Percentiles rank a stretch among this genome's conserved stretches.
phyloP scores from a whole-genome alignment of 2,113 vertebrate genomes.

The Geococcyx californianus region DNA sequence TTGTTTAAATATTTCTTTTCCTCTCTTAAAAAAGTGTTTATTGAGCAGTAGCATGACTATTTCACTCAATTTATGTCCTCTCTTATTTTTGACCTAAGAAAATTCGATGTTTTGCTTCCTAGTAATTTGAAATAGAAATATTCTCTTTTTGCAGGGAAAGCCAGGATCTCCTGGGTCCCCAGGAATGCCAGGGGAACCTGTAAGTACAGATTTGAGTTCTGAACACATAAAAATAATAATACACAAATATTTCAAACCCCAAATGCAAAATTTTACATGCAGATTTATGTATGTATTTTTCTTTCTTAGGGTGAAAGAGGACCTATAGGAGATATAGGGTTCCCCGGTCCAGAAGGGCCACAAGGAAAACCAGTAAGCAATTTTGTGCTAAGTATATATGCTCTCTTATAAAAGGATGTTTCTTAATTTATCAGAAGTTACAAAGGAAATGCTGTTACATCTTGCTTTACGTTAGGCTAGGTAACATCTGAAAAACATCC shows the following conservation, averaged over 20 bases:
- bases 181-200: constrained; percentile 91
- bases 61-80: not conserved
- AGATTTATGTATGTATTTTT: not conserved
- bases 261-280: not conserved
- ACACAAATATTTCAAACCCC: not conserved
- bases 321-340: constrained; percentile 92
- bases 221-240: not conserved
- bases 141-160: constrained; percentile 85
- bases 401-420: not conserved
- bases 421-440: not conserved
- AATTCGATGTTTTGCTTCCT: not conserved
- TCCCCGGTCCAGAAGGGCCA: constrained; percentile 94
- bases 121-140: not conserved
- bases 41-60: not conserved
- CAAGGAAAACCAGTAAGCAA: constrained; percentile 87
- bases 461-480: not conserved
- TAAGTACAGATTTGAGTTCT: constrained; percentile 75
- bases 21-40: not conserved
- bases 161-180: constrained; percentile 84
- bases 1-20: not conserved
- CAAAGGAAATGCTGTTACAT: not conserved
- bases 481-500: not conserved
- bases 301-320: constrained; percentile 88
- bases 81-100: not conserved
- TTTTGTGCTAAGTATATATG: not conserved